Conservation (phyloP, 2,888 invertebrate genomes). For the Laothoe populi region DNA sequence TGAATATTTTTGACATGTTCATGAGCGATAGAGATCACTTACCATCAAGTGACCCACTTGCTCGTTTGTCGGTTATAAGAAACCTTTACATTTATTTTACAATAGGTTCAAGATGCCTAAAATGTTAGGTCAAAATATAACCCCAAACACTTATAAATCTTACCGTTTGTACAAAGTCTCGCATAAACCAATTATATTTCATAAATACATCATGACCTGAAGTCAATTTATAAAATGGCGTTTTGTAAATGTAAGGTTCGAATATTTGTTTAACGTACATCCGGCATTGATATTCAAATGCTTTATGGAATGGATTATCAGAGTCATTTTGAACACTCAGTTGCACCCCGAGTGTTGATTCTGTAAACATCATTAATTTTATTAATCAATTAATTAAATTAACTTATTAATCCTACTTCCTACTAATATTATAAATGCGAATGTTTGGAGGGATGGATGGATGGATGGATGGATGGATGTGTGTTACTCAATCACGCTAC, state of each 20-base stretch:
- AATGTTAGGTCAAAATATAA: too few species aligned
- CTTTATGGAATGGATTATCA: constrained; percentile 44
- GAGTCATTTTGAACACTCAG: constrained; percentile 41
- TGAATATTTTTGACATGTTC: not conserved
- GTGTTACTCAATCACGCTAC: too few species aligned
- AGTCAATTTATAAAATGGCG: constrained; percentile 1
- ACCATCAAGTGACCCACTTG: not conserved
- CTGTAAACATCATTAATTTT: constrained; percentile 2
- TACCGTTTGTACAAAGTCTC: constrained; percentile 1
- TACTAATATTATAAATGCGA: too few species aligned
- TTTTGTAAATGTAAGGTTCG: not conserved
- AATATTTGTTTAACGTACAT: not conserved
- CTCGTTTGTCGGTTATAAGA: not conserved
- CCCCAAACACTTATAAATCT: not conserved
- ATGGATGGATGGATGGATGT: too few species aligned
- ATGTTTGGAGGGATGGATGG: too few species aligned
- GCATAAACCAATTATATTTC: not conserved
- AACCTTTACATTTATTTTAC: too few species aligned
- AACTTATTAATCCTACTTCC: too few species aligned
- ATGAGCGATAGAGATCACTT: too few species aligned
- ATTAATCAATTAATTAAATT: not conserved
- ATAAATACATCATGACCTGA: not conserved
- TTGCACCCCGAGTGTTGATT: constrained; percentile 50
- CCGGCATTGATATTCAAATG: constrained; percentile 43
- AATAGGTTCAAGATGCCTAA: too few species aligned